These are phyloP conservation scores for Tupaia tana DNA, from an alignment of 2,113 vertebrate genomes.

Conservation along the genomic window DNA sequence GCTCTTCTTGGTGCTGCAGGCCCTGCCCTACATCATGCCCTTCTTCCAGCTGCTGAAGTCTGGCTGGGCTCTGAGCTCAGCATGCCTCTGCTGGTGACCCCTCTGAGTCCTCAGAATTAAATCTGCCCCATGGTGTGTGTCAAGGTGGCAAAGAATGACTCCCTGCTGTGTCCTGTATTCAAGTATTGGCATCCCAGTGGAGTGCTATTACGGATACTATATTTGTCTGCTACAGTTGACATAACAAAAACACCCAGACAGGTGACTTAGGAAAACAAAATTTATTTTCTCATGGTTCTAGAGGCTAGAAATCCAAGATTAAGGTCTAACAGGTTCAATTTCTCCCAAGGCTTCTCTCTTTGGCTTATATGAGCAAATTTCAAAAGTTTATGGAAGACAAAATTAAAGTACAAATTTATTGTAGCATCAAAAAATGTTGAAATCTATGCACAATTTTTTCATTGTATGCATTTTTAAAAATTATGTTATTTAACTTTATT, in stretches of 20 bases:
- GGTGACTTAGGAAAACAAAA: background rate
- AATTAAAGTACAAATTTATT: no score
- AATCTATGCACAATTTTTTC: no score
- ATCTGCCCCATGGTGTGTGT: background rate
- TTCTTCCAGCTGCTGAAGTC: background rate
- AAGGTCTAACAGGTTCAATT: background rate
- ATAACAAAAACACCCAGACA: background rate
- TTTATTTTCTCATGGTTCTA: background rate
- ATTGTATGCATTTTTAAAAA: no score
- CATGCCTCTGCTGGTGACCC: background rate
- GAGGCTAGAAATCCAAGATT: background rate
- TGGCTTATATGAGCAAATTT: background rate
- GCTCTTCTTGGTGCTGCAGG: background rate
- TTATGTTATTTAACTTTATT: no score
- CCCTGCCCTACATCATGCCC: rapidly evolving
- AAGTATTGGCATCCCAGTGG: background rate
- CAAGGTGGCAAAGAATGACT: background rate
- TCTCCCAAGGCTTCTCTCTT: background rate
- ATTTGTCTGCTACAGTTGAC: background rate
- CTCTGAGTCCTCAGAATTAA: background rate
- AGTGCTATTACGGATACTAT: background rate
- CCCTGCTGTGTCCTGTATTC: background rate
- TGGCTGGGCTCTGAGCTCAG: background rate
- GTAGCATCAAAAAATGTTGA: no score
- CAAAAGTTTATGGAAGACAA: no score